Percentiles rank a stretch among this genome's conserved stretches.
Conservation (phyloP, 2,888 invertebrate genomes). For the Maniola hyperantus region DNA sequence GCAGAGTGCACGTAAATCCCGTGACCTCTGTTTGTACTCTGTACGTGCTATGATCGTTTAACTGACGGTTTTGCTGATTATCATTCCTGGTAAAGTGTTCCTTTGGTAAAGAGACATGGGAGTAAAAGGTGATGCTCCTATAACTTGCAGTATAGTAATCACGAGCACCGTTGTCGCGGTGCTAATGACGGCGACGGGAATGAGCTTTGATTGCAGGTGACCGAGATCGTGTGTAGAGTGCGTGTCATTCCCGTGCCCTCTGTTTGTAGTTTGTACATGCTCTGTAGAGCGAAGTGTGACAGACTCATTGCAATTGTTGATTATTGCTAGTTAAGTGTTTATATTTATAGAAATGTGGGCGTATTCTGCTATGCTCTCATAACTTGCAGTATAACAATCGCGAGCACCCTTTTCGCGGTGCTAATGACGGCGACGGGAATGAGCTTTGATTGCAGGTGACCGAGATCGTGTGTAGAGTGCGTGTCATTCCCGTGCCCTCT, state of each 20-base stretch:
- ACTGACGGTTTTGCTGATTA: too few species aligned
- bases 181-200: slow-evolving; percentile 46
- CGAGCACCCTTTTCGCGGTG: slow-evolving; percentile 43
- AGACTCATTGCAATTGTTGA: too few species aligned
- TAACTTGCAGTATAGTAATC: slow-evolving; percentile 34
- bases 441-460: slow-evolving; percentile 46
- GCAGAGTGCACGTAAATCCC: slow-evolving; percentile 25
- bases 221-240: slow-evolving; percentile 34
- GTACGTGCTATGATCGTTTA: too few species aligned
- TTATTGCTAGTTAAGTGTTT: too few species aligned
- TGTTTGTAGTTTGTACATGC: slow-evolving; percentile 1
- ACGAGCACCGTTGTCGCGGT: slow-evolving; percentile 42
- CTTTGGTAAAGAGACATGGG: too few species aligned
- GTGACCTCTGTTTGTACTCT: slow-evolving; percentile 9
- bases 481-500: slow-evolving; percentile 19
- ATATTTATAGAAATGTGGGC: too few species aligned
- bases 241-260: slow-evolving; percentile 19
- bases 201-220: slow-evolving; percentile 46
- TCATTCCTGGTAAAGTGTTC: too few species aligned
- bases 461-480: slow-evolving; percentile 33
- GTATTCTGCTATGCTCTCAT: slow-evolving; percentile 25
- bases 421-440: slow-evolving; percentile 49
- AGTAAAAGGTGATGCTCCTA: slow-evolving; percentile 26
- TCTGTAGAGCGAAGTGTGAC: neutral
- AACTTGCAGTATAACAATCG: slow-evolving; percentile 33